Percentiles rank a stretch among this genome's conserved stretches.
These are phyloP conservation scores for Bugula neritina DNA, from an alignment of 2,888 invertebrate genomes.

Conservation along the genomic window DNA sequence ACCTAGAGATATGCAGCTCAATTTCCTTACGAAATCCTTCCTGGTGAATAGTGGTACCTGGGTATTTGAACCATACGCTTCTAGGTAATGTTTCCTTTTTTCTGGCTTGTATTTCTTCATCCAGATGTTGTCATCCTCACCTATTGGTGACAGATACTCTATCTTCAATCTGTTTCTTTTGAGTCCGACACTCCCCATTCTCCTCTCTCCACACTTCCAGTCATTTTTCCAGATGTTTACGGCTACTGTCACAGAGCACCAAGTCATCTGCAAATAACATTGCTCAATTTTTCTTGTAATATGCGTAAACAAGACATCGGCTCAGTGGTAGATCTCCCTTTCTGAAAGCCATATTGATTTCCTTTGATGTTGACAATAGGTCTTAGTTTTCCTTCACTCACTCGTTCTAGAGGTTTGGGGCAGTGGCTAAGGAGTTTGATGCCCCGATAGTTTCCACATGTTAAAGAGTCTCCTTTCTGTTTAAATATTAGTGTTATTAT, in stretches of 20 bases:
- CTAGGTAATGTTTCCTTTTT: too few relatives aligned
- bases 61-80: not conserved
- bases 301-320: not conserved
- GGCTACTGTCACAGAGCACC: not conserved
- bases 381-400: not conserved
- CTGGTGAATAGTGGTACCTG: not conserved
- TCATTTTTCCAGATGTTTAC: not conserved
- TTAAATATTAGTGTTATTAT: not conserved
- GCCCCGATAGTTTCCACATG: too few relatives aligned
- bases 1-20: too few relatives aligned
- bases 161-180: not conserved
- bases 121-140: not conserved
- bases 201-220: not conserved
- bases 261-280: not conserved
- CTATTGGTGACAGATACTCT: not conserved
- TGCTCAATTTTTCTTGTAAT: not conserved
- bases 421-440: too few relatives aligned
- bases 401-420: not conserved
- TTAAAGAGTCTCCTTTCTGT: not conserved
- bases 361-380: not conserved
- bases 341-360: not conserved
- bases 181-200: not conserved
- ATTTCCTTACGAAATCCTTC: too few relatives aligned
- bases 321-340: not conserved
- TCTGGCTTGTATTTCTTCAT: not conserved